Evolutionary conservation across 2,113 vertebrate genomes (phyloP).

Genomic region (Saccopteryx bilineata): DNA sequence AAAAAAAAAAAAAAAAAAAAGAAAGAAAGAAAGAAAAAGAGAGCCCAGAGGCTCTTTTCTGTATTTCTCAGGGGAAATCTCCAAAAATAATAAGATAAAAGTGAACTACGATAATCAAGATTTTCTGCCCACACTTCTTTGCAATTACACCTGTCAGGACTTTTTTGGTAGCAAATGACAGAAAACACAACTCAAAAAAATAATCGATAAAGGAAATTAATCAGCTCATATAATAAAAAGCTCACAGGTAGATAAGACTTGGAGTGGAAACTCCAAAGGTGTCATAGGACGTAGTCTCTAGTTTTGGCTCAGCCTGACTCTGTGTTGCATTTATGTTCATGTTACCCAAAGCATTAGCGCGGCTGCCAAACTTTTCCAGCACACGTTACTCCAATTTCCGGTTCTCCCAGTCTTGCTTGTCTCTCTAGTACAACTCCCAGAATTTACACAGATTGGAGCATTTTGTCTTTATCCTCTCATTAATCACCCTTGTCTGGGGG

Average conservation of each 20-base stretch:
- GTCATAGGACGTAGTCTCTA: background rate
- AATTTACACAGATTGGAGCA: constrained; percentile 42
- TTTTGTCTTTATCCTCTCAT: background rate
- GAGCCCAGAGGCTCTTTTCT: background rate
- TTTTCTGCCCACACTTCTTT: background rate
- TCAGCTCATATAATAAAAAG: background rate
- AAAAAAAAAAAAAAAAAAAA: no score
- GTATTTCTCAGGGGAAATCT: background rate
- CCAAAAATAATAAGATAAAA: background rate
- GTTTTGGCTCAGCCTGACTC: background rate
- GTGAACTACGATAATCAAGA: background rate
- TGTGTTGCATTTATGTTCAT: background rate
- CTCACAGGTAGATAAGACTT: background rate
- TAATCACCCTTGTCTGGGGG: background rate
- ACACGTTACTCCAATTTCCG: background rate
- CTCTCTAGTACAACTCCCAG: background rate
- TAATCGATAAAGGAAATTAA: background rate
- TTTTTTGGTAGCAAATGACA: background rate
- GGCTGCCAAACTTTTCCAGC: background rate
- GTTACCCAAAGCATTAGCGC: background rate
- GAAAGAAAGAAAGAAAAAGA: no score
- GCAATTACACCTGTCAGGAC: background rate
- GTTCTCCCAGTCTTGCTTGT: background rate
- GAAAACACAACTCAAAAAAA: background rate
- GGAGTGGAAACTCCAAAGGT: background rate